Evolutionary conservation across 2,797 vertebrate species (phyloP), one percentile per base, ranked within the genome.

Genomic region (Paguma larvata): DNA sequence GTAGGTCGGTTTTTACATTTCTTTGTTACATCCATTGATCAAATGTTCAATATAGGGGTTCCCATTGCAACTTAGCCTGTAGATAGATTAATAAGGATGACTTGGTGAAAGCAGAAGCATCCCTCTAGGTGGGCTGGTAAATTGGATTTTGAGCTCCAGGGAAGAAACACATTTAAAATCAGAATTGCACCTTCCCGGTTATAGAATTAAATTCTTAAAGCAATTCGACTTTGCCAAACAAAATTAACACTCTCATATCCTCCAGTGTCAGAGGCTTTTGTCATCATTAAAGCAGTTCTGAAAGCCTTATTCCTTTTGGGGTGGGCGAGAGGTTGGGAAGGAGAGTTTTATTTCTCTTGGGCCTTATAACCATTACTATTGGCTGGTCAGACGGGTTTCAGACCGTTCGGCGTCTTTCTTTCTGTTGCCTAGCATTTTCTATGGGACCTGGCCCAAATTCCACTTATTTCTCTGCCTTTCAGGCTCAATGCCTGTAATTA

Each of bases 141-240:
- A 98, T 98, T 98, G 89, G 70, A 96, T 97, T 97, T 97, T 96
- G 95, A 96, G 84, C 91, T 93, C 65, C 27, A 84, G 94, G 97
- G 83, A 97, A 91, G 89, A 97, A 98, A 97, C 32, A 44, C 48
- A 75, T 95, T 97, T 95, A 97, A 95, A 96, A 93, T 96, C 70
- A 95, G 70, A 94, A 93, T 85, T 89, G 82, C 2, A 93, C 85
- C 72, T 91, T 96, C 72, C 80, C 13, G 63, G 77, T 92, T 95
- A 77, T 94, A 97, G 41, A 95, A 91, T 96, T 96, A 94, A 96
- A 92, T 95, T 96, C 67, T 95, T 93, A 95, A 97, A 89, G 85
- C 90, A 85, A 85, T 89, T 96, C 89, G 56, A 93, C 89, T 91
- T 94, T 77, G 65, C 85, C 56, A 94, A 85, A 93, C 77, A 96